Base-by-base conservation (phyloP, 2,888 invertebrate species). In the Eudasyphora cyanicolor region DNA sequence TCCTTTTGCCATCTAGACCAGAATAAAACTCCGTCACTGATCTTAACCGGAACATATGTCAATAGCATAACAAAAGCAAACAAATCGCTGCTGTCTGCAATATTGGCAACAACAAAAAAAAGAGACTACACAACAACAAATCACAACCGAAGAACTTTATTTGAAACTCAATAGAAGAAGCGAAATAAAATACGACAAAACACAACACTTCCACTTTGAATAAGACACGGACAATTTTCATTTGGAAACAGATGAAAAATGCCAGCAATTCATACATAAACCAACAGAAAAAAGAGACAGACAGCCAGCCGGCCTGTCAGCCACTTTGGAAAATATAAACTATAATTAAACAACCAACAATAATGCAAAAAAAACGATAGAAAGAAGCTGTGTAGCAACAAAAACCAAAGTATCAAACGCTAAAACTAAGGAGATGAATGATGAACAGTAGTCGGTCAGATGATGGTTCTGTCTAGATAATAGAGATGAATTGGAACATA, bases 331-430 rank as follows among this genome's bases (percentile, higher is more conserved):
- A 49, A 49, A 42, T 76, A 71, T 69, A 60, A 57, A 73, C 67
- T 76, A 57, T 81, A 84, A 84, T 84, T 84, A 84, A 73, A 64
- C 70, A 38, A 42, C 76, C 69, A 70, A 45, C 57, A 74, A 54
- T 64, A 54, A 75, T 78, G 70, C 38, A 73, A 73, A 60, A 57
- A 82, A 67, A 54, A 69, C 57, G 35, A 64, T 24, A 76, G 49
- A 42, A 60, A 35, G 71, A 64, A 57, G 57, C 10, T n/a, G 71
- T 69, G 24, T 8, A 69, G 21, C 45, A 45, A 45, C 62, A 69
- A 69, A 74, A 64, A 38, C 12, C 42, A 67, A 64, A 74, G 38
- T 57, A 79, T 62, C 79, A 76, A 67, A 67, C 78, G 77, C 71
- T 21, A 75, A 75, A 54, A 27, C 24, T n/a, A 38, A 2, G 38